phyloP scores from a whole-genome alignment of 35 echinoderm and acorn worm genomes.

The Apostichopus californicus region DNA sequence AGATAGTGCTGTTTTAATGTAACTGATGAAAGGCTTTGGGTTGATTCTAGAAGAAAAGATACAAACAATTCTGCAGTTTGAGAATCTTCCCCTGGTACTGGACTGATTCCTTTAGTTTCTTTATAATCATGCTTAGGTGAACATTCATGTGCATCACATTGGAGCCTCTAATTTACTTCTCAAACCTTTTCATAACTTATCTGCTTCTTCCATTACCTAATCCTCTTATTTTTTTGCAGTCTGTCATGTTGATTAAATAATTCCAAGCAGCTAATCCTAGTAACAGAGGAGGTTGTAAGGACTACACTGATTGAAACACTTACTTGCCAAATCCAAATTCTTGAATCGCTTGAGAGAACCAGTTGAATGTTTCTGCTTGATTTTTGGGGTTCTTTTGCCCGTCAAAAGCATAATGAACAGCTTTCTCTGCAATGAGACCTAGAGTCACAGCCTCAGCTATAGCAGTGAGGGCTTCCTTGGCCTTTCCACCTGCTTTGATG shows the following conservation, averaged over 20 bases:
- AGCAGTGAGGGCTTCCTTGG: constrained; percentile 78
- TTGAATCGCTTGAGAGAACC: constrained; percentile 92
- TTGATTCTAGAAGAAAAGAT: constrained; percentile 60
- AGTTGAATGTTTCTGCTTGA: constrained; percentile 87
- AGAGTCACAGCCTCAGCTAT: constrained; percentile 80
- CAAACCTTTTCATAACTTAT: too few relatives aligned
- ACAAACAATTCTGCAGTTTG: neutral
- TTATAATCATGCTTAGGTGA: too few relatives aligned
- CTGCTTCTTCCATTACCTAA: too few relatives aligned
- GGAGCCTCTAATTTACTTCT: too few relatives aligned
- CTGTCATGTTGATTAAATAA: too few relatives aligned
- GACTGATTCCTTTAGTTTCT: too few relatives aligned
- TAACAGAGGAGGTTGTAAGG: too few relatives aligned
- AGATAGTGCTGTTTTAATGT: constrained; percentile 83
- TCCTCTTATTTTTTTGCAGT: too few relatives aligned
- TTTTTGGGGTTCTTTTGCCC: constrained; percentile 99
- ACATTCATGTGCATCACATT: too few relatives aligned
- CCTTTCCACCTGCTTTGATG: constrained; percentile 82
- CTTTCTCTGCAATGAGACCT: constrained; percentile 66
- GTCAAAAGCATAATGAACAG: constrained; percentile 81
- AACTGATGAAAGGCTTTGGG: constrained; percentile 70
- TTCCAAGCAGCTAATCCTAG: too few relatives aligned
- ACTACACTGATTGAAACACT: constrained; percentile 34
- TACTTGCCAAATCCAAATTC: constrained; percentile 97
- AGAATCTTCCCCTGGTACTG: too few relatives aligned